Evolutionary conservation across 2,113 vertebrate genomes (phyloP), one percentile per base, ranked within the genome.

Genomic region (Neoarius graeffei): DNA sequence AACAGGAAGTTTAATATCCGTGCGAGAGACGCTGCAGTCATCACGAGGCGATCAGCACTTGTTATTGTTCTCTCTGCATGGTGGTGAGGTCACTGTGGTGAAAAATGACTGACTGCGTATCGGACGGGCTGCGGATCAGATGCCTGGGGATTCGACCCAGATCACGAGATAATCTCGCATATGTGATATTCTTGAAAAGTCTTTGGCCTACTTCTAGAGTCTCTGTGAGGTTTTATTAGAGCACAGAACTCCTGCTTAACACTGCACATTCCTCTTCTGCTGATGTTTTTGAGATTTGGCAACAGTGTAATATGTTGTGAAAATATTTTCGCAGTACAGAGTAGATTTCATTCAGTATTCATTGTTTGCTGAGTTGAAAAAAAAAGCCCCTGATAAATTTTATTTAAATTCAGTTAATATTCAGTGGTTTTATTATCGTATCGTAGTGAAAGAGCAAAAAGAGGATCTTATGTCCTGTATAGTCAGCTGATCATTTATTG

Each of bases 131-230:
- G 60, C 23, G 67, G 85, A 83, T 86, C 62, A 84, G 82, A 83
- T 81, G 77, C 81, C 87, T 87, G 25, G 50, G 85, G 86, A 76
- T 88, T 79, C 86, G 88, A 62, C 86, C 86, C 81, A 79, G 52
- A 87, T 89, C 76, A 17, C 67, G 27, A 83, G 84, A 89, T 85
- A 76, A 48, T 64, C 50, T 87, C 20, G 73, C 71, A 69, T 69
- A 52, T 59, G n/a, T 25, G 48, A 66, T 83, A 69, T 85, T 79
- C 30, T 54, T 86, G 64, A 71, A 17, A 84, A 50, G 48, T 84
- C 54, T 85, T 60, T 91, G 91, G 90, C 90, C 88, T 86, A 90
- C 82, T 90, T 92, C 52, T 23, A 14, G 80, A 69, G 64, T 81
- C 48, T 59, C 60, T 50, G 77, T 11, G 35, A 52, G 87, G 14